Base-by-base conservation (phyloP, 2,888 invertebrate genomes). In the Machimus rusticus region DNA sequence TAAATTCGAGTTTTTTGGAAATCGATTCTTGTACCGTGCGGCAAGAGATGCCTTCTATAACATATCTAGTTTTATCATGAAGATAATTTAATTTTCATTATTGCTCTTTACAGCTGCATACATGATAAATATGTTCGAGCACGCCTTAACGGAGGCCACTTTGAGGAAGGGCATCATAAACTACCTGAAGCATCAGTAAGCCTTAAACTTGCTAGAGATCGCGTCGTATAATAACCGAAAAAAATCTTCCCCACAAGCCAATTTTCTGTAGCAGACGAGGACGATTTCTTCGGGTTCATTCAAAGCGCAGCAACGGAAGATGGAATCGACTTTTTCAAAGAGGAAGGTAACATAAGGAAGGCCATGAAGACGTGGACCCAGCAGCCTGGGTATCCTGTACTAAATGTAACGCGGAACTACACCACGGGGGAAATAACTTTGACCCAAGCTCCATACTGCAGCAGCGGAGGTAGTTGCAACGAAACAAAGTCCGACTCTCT, bases 321-420 rank as follows among this genome's bases (percentile, higher is more conserved):
- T 31, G 19, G n/a, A 82, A 31, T 82, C 5, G 34, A 82, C 1
- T 82, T 89, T 1, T 90, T 91, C 88, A 74, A 87, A 5, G 90
- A 90, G 89, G 86, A 90, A 88, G 5, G 90, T 90, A 0, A 91
- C 92, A 51, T 95, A 94, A 90, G 92, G 91, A 90, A 90, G 89
- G 88, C 95, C 94, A 88, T 96, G 94, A 91, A 93, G 31, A 93
- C 94, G 0, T 96, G 95, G 96, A 94, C 95, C 0, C 93, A 93
- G 23, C 94, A 95, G 90, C 91, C 94, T 74, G 95, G 95, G 76
- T 94, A 93, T 90, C 96, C 95, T 0, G 92, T 95, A 1, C 90
- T 95, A 0, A 92, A 91, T 19, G 93, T 95, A 0, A 79, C 90
- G 2, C 88, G 91, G 4, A 94, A 95, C 88, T 95, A 96, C 2